Conservation (phyloP, 2,113 vertebrate genomes). For the Odocoileus virginianus region DNA sequence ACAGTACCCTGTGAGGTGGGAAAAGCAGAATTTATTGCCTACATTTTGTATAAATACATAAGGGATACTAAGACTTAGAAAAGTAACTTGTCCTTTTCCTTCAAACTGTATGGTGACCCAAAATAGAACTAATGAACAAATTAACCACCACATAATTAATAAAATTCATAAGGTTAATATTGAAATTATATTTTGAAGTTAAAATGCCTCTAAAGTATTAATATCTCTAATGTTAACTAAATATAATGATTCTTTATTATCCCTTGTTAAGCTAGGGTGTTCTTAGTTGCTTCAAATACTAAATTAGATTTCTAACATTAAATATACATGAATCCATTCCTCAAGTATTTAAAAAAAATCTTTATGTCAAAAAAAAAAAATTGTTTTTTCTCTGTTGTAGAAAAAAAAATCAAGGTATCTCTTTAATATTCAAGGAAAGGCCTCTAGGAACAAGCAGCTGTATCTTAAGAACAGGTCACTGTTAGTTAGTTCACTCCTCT, state of each 20-base stretch:
- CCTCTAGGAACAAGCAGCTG: not conserved
- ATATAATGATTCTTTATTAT: not conserved
- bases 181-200: not conserved
- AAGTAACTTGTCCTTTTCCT: not conserved
- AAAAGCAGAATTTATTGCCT: not conserved
- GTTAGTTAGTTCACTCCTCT: not conserved
- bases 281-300: not conserved
- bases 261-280: not conserved
- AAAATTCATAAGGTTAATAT: not conserved
- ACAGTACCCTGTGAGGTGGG: not conserved
- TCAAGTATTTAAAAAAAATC: conserved; percentile 5
- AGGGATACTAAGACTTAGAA: not conserved
- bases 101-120: not conserved
- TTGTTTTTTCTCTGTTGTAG: not conserved
- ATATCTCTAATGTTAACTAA: not conserved
- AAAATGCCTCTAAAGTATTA: not conserved
- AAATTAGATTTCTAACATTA: not conserved
- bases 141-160: not conserved
- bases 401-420: not conserved
- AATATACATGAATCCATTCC: not conserved
- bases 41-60: not conserved
- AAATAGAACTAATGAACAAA: not conserved
- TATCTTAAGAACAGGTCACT: not conserved
- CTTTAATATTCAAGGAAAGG: not conserved
- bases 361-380: not conserved